Conservation (phyloP, 1,140 invertebrate species). For the Oncopodura yosiiana region DNA sequence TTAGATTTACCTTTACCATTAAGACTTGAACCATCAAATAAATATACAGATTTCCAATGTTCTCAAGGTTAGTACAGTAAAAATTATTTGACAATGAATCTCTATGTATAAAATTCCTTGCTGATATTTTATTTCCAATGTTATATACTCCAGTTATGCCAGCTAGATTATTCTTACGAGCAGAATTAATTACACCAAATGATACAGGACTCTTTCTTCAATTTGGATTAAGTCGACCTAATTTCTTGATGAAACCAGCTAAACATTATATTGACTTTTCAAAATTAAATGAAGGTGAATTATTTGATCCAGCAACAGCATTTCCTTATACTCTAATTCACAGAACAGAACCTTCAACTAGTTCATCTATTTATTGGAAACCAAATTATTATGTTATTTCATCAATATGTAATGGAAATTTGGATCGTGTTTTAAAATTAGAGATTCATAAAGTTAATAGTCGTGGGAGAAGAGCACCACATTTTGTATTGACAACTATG, state of each 20-base stretch:
- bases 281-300: constrained; percentile 18
- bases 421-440: constrained; percentile 25
- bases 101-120: too few relatives aligned
- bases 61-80: too few relatives aligned
- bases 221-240: constrained; percentile 2
- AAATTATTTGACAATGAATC: too few relatives aligned
- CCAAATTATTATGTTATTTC: constrained; percentile 3
- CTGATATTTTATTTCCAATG: too few relatives aligned
- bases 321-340: constrained; percentile 14
- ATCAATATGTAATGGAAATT: constrained; percentile 20
- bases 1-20: constrained; percentile 3
- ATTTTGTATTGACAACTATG: constrained; percentile 28
- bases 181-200: constrained; percentile 12
- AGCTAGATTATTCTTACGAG: constrained; percentile 10
- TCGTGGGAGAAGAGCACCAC: constrained; percentile 9
- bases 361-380: neutral
- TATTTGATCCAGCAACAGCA: constrained; percentile 14
- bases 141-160: constrained; percentile 5
- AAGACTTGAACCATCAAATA: constrained; percentile 4
- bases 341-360: neutral
- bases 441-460: constrained; percentile 26
- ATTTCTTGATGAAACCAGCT: neutral
- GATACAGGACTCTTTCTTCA: constrained; percentile 17
- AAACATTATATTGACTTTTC: constrained; percentile 12
- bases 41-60: constrained; percentile 6